Percentiles rank a stretch among this genome's conserved stretches.
These are phyloP conservation scores for Drosophila suboccidentalis DNA, from an alignment of 2,888 invertebrate species.

Conservation along the genomic window DNA sequence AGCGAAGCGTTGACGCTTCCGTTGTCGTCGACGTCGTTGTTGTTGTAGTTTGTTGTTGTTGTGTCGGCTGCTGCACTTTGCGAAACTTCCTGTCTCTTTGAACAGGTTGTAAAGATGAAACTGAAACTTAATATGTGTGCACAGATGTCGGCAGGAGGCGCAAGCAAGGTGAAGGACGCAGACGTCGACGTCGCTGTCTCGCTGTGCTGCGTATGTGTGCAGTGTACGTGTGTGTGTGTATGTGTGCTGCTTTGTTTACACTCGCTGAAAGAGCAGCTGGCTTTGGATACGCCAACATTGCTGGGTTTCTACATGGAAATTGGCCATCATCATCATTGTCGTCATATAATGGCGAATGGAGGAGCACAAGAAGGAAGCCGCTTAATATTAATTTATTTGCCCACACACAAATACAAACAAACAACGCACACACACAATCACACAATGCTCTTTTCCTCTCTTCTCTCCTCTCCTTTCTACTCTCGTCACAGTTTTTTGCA, in stretches of 20 bases:
- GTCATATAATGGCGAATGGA: slow-evolving; percentile 44
- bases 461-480: background rate
- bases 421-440: slow-evolving; percentile 30
- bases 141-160: slow-evolving; percentile 46
- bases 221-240: slow-evolving; percentile 10
- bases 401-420: slow-evolving; percentile 29
- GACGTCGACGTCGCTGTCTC: slow-evolving; percentile 46
- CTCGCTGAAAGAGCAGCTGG: slow-evolving; percentile 74
- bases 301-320: slow-evolving; percentile 54
- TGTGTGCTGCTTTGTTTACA: slow-evolving; percentile 70
- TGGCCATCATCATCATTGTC: slow-evolving; percentile 61
- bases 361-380: slow-evolving; percentile 37
- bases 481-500: slow-evolving; percentile 79
- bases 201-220: slow-evolving; percentile 19
- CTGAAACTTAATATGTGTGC: slow-evolving; percentile 66
- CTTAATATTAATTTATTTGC: slow-evolving; percentile 74
- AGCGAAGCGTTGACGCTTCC: slow-evolving; percentile 66
- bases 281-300: slow-evolving; percentile 28
- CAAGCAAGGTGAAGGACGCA: slow-evolving; percentile 80
- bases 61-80: slow-evolving; percentile 73
- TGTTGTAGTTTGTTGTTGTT: slow-evolving; percentile 35
- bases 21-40: slow-evolving; percentile 52
- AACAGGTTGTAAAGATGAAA: slow-evolving; percentile 70
- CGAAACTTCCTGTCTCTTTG: slow-evolving; percentile 72
- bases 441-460: slow-evolving; percentile 33